Percentiles rank a stretch among this genome's conserved stretches.
Evolutionary conservation across 1,140 invertebrate species (phyloP).

Genomic region (Achatina immaculata): DNA sequence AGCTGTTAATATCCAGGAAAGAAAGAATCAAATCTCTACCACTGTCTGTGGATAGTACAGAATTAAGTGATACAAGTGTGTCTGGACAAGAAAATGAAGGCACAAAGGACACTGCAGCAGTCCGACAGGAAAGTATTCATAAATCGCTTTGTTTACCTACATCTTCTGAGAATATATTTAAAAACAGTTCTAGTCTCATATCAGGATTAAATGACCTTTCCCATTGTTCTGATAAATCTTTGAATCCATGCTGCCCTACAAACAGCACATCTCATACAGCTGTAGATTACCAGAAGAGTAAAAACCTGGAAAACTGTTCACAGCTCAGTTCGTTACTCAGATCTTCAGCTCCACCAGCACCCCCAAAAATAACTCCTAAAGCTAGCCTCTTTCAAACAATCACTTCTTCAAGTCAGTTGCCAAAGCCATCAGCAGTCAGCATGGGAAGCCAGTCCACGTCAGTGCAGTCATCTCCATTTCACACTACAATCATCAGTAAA

Average conservation of each 20-base stretch:
- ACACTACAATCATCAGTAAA: neutral
- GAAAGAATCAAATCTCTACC: neutral
- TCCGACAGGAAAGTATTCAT: neutral
- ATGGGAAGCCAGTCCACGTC: neutral
- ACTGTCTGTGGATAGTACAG: neutral
- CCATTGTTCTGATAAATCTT: neutral
- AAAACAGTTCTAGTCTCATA: neutral
- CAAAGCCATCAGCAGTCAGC: neutral
- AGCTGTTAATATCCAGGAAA: neutral
- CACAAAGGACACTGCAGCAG: too few species aligned
- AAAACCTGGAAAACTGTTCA: neutral
- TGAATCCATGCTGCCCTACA: neutral
- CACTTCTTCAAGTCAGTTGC: neutral
- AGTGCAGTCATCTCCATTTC: neutral
- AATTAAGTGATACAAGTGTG: neutral
- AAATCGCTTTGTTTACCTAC: neutral
- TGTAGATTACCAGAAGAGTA: neutral
- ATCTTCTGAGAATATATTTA: neutral
- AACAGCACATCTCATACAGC: neutral
- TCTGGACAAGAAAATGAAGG: too few species aligned
- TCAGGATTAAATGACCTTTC: neutral
- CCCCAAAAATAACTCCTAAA: neutral
- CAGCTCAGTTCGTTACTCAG: conserved; percentile 1
- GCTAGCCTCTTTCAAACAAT: neutral
- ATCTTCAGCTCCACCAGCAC: neutral